Conservation (phyloP, 2,797 vertebrate genomes). For the Microctenopoma stevenorrisi region DNA sequence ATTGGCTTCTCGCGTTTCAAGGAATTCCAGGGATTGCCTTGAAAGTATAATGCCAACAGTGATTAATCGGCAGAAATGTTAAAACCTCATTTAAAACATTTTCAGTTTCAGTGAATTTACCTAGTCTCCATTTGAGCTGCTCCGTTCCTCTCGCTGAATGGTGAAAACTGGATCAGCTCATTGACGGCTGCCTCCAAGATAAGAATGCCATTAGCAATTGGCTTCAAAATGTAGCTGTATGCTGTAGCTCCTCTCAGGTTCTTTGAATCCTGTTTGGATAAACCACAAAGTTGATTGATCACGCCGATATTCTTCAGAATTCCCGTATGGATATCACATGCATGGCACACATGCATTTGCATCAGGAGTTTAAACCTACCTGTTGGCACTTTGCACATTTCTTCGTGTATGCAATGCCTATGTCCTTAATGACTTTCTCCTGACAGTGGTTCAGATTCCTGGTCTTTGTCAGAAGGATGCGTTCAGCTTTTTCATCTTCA, state of each 20-base stretch:
- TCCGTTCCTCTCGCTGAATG: slow-evolving; percentile 82
- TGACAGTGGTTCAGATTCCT: slow-evolving; percentile 87
- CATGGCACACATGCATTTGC: neutral
- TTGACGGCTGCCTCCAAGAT: slow-evolving; percentile 80
- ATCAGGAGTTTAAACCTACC: slow-evolving; percentile 71
- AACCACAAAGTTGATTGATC: slow-evolving; percentile 28
- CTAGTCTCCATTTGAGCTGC: slow-evolving; percentile 85
- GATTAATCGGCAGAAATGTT: slow-evolving; percentile 5
- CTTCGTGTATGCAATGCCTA: slow-evolving; percentile 80
- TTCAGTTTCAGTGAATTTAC: slow-evolving; percentile 69
- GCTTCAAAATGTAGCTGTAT: slow-evolving; percentile 85
- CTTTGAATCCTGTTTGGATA: slow-evolving; percentile 78
- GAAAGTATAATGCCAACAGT: slow-evolving; percentile 14
- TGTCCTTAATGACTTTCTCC: slow-evolving; percentile 79
- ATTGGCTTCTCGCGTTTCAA: slow-evolving; percentile 53
- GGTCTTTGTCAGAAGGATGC: slow-evolving; percentile 83
- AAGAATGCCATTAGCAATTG: slow-evolving; percentile 64
- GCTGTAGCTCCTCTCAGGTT: slow-evolving; percentile 80
- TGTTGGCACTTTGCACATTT: slow-evolving; percentile 77
- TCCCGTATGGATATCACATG: neutral
- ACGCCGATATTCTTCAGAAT: slow-evolving; percentile 41
- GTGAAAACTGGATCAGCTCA: slow-evolving; percentile 86
- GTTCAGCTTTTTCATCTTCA: slow-evolving; percentile 76
- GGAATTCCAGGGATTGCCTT: slow-evolving; percentile 84
- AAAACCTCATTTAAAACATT: slow-evolving; percentile 5